These are phyloP conservation scores for Anabas testudineus DNA, from an alignment of 2,797 vertebrate species.

Conservation along the genomic window DNA sequence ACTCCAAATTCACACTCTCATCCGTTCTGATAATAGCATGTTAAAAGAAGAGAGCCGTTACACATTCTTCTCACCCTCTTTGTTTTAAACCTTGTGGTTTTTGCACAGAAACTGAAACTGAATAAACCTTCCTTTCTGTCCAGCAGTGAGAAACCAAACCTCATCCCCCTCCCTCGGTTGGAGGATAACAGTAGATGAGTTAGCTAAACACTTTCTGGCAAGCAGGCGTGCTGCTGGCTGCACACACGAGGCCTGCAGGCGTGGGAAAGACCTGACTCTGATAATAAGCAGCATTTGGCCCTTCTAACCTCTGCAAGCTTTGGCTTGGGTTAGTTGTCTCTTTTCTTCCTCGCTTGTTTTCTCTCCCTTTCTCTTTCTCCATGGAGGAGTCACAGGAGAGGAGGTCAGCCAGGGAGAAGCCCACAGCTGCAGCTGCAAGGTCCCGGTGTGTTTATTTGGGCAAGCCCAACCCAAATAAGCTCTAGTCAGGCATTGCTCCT, in stretches of 20 bases:
- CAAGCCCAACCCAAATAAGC: conserved; percentile 85
- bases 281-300: conserved; percentile 83
- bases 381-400: conserved; percentile 74
- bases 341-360: conserved; percentile 71
- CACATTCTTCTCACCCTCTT: conserved; percentile 61
- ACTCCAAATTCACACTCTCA: conserved; percentile 64
- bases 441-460: conserved; percentile 84
- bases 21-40: conserved; percentile 57
- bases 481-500: conserved; percentile 78
- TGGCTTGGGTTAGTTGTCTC: conserved; percentile 68
- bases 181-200: conserved; percentile 77
- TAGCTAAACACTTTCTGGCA: conserved; percentile 79
- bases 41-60: conserved; percentile 58
- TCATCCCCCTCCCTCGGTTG: conserved; percentile 43
- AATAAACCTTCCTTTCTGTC: conserved; percentile 68
- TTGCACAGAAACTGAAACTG: conserved; percentile 68
- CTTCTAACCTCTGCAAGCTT: conserved; percentile 77
- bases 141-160: conserved; percentile 58
- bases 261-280: conserved; percentile 83
- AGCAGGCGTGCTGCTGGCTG: conserved; percentile 74
- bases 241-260: conserved; percentile 80
- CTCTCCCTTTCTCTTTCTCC: conserved; percentile 59
- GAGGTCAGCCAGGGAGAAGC: conserved; percentile 81
- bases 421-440: conserved; percentile 78
- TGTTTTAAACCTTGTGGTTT: conserved; percentile 55